Percentiles rank a stretch among this genome's conserved stretches.
Conservation (phyloP, 2,113 vertebrate species). For the Rhinolophus sinicus region DNA sequence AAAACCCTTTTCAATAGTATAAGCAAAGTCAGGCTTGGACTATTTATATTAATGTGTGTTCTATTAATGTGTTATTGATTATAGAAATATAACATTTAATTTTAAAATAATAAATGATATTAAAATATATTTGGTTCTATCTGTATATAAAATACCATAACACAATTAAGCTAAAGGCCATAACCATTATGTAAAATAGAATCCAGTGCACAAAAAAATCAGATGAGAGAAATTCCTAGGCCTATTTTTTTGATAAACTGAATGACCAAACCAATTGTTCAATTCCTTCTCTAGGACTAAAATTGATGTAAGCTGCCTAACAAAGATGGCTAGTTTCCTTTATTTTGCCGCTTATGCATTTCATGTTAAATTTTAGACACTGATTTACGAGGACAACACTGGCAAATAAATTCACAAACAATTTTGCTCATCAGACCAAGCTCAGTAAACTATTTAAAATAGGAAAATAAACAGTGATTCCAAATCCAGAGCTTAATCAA, state of each 20-base stretch:
- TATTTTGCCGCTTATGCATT: not conserved
- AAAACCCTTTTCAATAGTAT: not conserved
- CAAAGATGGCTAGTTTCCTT: not conserved
- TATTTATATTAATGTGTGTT: not conserved
- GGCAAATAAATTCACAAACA: slow-evolving; percentile 14
- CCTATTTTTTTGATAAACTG: not conserved
- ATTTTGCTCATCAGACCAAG: not conserved
- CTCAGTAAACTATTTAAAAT: slow-evolving; percentile 3
- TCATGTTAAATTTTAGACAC: slow-evolving; percentile 9
- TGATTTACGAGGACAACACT: not conserved
- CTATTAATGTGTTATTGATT: not conserved
- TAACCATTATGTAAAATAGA: not conserved
- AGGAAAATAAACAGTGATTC: not conserved
- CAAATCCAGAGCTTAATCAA: not conserved
- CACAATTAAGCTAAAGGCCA: not conserved
- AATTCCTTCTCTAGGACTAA: not conserved
- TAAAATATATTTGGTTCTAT: not conserved
- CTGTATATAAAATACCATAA: not conserved
- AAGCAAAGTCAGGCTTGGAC: not conserved
- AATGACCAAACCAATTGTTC: not conserved
- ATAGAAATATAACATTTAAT: not conserved
- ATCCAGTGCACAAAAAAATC: not conserved
- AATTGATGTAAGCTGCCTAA: slow-evolving; percentile 6
- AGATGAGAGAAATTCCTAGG: not conserved
- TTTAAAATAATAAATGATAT: slow-evolving; percentile 10